Evolutionary conservation across 1,140 invertebrate species (phyloP).

Genomic region (Leptonema lineaticorne): DNA sequence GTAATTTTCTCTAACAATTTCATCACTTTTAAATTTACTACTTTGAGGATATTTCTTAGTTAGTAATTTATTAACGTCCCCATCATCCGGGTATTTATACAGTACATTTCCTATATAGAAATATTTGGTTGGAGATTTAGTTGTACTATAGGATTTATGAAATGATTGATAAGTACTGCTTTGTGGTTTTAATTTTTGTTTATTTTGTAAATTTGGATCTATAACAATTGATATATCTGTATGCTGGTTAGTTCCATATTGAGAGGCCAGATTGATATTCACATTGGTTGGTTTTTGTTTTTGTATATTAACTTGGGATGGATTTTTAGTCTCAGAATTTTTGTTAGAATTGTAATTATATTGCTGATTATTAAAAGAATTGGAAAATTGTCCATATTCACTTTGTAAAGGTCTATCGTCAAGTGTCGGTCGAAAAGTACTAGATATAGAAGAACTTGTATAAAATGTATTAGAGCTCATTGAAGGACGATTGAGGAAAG

Average conservation of each 20-base stretch:
- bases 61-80: constrained; percentile 45
- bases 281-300: constrained; percentile 26
- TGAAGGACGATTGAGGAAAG: constrained; percentile 33
- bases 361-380: constrained; percentile 14
- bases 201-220: constrained; percentile 33
- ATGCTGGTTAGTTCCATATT: constrained; percentile 33
- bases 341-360: constrained; percentile 6
- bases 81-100: constrained; percentile 52
- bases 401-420: constrained; percentile 33
- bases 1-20: constrained; percentile 45
- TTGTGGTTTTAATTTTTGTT: constrained; percentile 14
- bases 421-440: constrained; percentile 18
- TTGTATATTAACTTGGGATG: background rate
- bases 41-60: constrained; percentile 37
- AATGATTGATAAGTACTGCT: constrained; percentile 14
- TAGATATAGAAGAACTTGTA: background rate
- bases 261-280: constrained; percentile 33
- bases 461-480: constrained; percentile 26
- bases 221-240: constrained; percentile 37
- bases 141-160: constrained; percentile 25
- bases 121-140: constrained; percentile 47
- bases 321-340: constrained; percentile 11
- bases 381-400: constrained; percentile 38
- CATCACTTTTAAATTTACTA: constrained; percentile 27
- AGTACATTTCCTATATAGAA: constrained; percentile 60